Conservation (phyloP, 2,113 vertebrate species). For the Oryzias melastigma region DNA sequence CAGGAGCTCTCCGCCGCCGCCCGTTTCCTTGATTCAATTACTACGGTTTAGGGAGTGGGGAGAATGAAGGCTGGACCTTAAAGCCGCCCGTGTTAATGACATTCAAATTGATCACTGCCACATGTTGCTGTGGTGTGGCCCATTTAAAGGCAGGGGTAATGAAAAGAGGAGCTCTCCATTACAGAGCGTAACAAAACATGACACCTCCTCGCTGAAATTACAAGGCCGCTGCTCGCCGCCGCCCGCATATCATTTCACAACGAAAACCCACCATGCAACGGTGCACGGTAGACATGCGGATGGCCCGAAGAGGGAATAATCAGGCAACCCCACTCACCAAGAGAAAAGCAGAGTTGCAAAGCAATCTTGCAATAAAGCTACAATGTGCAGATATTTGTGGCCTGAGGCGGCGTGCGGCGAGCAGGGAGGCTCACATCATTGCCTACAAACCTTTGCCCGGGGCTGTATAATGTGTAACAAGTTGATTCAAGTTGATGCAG, state of each 20-base stretch:
- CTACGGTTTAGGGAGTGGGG: constrained; percentile 56
- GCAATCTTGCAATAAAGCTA: not conserved
- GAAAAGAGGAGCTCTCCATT: constrained; percentile 72
- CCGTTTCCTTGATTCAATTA: constrained; percentile 73
- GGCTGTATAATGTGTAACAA: constrained; percentile 1
- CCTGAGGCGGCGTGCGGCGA: not conserved
- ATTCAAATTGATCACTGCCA: constrained; percentile 77
- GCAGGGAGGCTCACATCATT: not conserved
- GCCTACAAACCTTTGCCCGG: not conserved
- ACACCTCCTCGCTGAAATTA: constrained; percentile 60
- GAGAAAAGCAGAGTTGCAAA: constrained; percentile 10
- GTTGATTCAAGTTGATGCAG: not conserved
- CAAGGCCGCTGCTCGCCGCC: constrained; percentile 18
- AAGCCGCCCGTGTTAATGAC: constrained; percentile 71
- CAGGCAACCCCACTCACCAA: constrained; percentile 2
- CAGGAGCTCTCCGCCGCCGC: constrained; percentile 57
- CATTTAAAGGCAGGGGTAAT: constrained; percentile 67
- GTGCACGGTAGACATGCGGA: constrained; percentile 23
- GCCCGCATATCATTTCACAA: constrained; percentile 26
- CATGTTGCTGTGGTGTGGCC: constrained; percentile 60
- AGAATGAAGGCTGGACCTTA: constrained; percentile 64
- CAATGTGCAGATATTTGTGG: not conserved
- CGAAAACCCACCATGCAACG: constrained; percentile 8
- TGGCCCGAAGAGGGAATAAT: constrained; percentile 5
- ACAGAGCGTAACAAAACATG: constrained; percentile 72